Evolutionary conservation across 2,888 invertebrate species (phyloP), one percentile per base, ranked within the genome.

Genomic region (Nasonia oneida): DNA sequence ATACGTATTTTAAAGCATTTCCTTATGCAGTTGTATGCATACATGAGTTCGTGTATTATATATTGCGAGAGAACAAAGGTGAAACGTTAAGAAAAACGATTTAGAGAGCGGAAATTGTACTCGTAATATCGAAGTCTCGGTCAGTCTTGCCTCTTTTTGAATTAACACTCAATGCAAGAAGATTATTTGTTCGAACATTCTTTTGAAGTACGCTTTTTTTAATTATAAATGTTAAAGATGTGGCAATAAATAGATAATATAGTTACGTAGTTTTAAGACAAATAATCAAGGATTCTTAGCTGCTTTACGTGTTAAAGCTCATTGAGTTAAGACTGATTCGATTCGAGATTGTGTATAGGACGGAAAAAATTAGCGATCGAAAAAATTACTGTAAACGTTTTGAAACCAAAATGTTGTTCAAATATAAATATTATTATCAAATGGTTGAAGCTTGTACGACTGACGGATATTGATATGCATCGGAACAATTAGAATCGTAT

Each of bases 321-420:
- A 78, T 78, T 73, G 75, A 47, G 75, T 78, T 77, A 76, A 83
- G 83, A 83, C 75, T 85, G 81, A 81, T 81, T 85, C 71, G 74
- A 81, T 85, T 85, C 71, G 53, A 76, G 57, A 61, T 81, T 76
- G 53, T 74, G 64, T 47, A 80, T 67, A 80, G 53, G 61, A 75
- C 29, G 67, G n/a, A 81, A 64, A 61, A 47, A 74, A 67, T 75
- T 78, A 78, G 78, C 29, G 61, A 71, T 80, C 53, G 39, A 73
- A 73, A 89, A 89, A 89, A 89, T 88, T 90, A 90, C 88, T 90
- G 89, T 88, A 75, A 90, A 91, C 90, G 90, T 91, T 91, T 91
- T 90, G 90, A 92, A 91, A 91, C 93, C 93, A 92, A 92, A 93
- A 93, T 93, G 92, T 93, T 92, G 93, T 92, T 93, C 92, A 93